A percentile compares a stretch with the other conserved stretches of the same genome.
phyloP scores from a whole-genome alignment of 2,888 invertebrate genomes.

The Microctonus hyperodae region DNA sequence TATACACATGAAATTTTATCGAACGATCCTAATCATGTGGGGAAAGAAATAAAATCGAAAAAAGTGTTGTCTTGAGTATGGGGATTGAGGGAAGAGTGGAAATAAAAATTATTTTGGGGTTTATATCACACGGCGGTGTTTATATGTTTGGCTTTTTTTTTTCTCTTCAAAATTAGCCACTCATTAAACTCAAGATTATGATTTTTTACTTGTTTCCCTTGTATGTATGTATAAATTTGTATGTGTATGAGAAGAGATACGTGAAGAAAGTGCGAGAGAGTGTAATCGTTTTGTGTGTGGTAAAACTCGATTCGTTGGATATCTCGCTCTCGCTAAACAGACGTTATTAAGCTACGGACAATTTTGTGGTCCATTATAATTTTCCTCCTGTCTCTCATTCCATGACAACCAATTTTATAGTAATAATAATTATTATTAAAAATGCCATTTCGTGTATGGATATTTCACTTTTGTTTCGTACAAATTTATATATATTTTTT shows the following conservation, averaged over 20 bases:
- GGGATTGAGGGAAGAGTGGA: neutral
- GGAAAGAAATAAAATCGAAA: neutral
- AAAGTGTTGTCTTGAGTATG: neutral
- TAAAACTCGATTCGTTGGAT: constrained; percentile 11
- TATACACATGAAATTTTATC: constrained; percentile 14
- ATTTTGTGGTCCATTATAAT: constrained; percentile 46
- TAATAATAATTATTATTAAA: no score
- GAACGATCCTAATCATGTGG: constrained; percentile 17
- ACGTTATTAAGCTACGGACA: constrained; percentile 49
- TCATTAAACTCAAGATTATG: constrained; percentile 45
- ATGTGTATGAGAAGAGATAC: no score
- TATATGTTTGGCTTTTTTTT: constrained; percentile 36
- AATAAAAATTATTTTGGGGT: neutral
- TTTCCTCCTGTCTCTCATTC: constrained; percentile 29
- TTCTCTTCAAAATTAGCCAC: constrained; percentile 49
- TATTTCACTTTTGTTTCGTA: no score
- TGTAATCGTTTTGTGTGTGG: constrained; percentile 5
- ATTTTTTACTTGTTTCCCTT: constrained; percentile 37
- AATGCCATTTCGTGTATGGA: no score
- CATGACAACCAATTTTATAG: constrained; percentile 17
- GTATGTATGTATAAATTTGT: no score
- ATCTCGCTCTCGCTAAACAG: constrained; percentile 40
- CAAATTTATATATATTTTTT: neutral
- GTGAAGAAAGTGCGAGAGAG: constrained; percentile 6
- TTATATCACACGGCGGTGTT: neutral